Base-by-base conservation (phyloP, 2,888 invertebrate genomes). In the Meganola albula region DNA sequence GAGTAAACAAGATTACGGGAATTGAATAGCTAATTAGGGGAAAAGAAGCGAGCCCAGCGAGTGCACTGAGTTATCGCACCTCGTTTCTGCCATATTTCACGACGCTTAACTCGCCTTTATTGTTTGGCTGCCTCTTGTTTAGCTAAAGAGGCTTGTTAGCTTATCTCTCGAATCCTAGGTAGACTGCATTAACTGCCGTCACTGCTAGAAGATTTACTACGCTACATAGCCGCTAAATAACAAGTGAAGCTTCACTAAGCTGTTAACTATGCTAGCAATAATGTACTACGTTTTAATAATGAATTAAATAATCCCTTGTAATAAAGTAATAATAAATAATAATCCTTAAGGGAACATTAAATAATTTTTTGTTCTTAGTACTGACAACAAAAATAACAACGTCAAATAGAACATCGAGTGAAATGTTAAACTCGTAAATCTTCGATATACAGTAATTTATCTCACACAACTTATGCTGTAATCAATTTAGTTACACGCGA, bases 1-100 rank as follows among this genome's bases (percentile, higher is more conserved):
- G 76, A 78, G 83, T 80, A 82, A 84, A 84, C 84, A 85, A 84
- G 80, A 84, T 83, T 84, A 84, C 84, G 84, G 76, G 83, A 80
- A 84, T 82, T 79, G 85, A 85, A 84, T 84, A 79, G 77, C 84
- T 85, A 84, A 85, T 85, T 83, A 84, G 80, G 74, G 79, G 70
- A 84, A 84, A 84, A 84, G 79, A 83, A 82, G 77, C 76, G 67
- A 64, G 66, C 67, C 63, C 63, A 61, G 63, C 63, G 52, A 66
- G 60, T 66, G 45, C 55, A 59, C 77, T 79, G 71, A 82, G 70
- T 78, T 82, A 82, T 78, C 79, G 70, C 66, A 58, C 58, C 75
- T 75, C 79, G 82, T 79, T 74, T 74, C 67, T 50, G 54, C 83
- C 73, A 78, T 82, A 84, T 79, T 82, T 84, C 79, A 83, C 77